Evolutionary conservation across 2,888 invertebrate genomes (phyloP), one percentile per base, ranked within the genome.

Genomic region (Aleiodes testaceus): DNA sequence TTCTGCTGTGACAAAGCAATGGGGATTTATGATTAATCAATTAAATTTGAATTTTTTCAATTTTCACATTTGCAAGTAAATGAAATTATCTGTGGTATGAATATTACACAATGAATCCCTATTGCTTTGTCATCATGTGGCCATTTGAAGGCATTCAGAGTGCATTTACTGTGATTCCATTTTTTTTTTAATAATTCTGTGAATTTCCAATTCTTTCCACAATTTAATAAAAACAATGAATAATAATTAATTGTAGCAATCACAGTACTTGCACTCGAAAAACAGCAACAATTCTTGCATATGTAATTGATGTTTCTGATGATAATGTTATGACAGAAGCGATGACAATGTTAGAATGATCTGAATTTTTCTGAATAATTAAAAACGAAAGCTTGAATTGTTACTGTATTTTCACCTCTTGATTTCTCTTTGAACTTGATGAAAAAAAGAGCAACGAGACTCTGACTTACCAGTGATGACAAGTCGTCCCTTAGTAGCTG

Each of bases 401-500:
- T 63, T 63, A 44, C 45, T 22, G 36, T 16, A 3, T n/a, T 26
- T 7, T 44, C 3, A 3, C 7, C 36, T 36, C 9, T 36, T 36
- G 1, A 9, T 36, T 6, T 36, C 11, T 7, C 9, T 36, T 36
- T 36, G 11, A 63, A 12, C 18, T 63, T 16, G 3, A n/a, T 44
- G 18, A n/a, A 36, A 68, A 59, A 84, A 87, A 85, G 84, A 87
- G 79, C 83, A 84, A 85, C 73, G 78, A 77, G 80, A 75, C 75
- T 70, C 72, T 80, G 78, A 91, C 95, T 93, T 92, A 97, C 97
- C 97, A 89, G 97, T 97, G 89, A 97, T 97, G 89, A 97, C 97
- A 81, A 97, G 90, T 84, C 96, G 92, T 88, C 97, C 97, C 87
- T 97, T 97, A 72, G 97, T 97, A 69, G 97, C 97, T 81, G 97